These are phyloP conservation scores for Euleptes europaea DNA, from an alignment of 2,113 vertebrate species.

Conservation along the genomic window DNA sequence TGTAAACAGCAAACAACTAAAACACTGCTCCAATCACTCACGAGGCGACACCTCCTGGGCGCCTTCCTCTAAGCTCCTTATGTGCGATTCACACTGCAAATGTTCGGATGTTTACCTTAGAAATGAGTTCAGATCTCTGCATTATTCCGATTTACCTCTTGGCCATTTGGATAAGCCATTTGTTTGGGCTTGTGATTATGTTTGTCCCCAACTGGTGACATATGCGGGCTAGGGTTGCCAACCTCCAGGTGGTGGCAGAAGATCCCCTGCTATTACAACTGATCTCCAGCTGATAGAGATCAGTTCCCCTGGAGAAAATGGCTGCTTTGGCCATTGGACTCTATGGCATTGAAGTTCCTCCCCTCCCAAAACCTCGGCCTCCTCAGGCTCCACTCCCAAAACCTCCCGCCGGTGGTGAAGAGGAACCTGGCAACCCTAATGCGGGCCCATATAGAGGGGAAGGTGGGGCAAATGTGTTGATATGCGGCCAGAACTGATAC, in stretches of 20 bases:
- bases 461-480: background rate
- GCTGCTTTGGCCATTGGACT: too few species aligned
- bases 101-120: conserved; percentile 14
- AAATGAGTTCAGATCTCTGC: conserved; percentile 1
- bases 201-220: background rate
- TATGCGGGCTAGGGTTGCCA: too few species aligned
- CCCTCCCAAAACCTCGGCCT: too few species aligned
- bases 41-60: background rate
- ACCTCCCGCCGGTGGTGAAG: too few species aligned
- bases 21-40: background rate
- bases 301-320: too few species aligned
- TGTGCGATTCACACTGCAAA: background rate
- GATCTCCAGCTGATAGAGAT: too few species aligned
- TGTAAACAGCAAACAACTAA: conserved; percentile 8
- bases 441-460: background rate
- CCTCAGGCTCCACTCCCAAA: too few species aligned
- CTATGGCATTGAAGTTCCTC: too few species aligned
- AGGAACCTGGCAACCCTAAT: too few species aligned
- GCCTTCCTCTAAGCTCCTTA: conserved; percentile 7
- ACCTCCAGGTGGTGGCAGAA: too few species aligned
- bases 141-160: conserved; percentile 24
- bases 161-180: conserved; percentile 19
- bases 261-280: too few species aligned
- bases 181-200: background rate
- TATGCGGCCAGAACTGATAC: background rate